phyloP scores from a whole-genome alignment of 2,888 invertebrate genomes.

The Phragmatobia fuliginosa region DNA sequence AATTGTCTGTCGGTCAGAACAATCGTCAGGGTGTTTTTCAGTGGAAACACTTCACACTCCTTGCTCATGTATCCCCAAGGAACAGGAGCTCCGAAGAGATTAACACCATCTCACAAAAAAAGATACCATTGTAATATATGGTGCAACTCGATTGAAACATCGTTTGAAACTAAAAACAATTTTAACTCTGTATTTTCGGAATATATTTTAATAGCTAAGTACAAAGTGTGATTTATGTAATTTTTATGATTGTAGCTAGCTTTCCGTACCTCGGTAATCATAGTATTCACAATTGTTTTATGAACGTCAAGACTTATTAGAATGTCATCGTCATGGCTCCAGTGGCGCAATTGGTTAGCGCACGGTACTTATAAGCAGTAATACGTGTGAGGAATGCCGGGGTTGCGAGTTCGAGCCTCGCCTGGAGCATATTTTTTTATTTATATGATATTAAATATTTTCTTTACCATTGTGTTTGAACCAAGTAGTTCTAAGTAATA shows the following conservation, averaged over 20 bases:
- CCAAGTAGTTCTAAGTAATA: background rate
- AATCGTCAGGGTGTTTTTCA: too few species aligned
- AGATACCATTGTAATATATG: background rate
- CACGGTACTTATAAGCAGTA: constrained; percentile 99
- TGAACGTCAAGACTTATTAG: constrained; percentile 21
- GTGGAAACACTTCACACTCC: too few species aligned
- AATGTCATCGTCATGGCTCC: constrained; percentile 87
- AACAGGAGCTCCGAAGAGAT: too few species aligned
- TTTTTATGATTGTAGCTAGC: too few species aligned
- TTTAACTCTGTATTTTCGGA: background rate
- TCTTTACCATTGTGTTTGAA: background rate
- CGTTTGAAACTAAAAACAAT: background rate
- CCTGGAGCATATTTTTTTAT: constrained; percentile 49
- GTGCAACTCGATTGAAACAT: background rate
- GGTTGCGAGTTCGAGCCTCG: constrained; percentile 56
- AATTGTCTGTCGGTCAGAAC: too few species aligned
- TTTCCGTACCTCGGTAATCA: background rate
- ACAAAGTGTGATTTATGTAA: background rate
- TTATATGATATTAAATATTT: background rate
- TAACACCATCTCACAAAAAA: too few species aligned
- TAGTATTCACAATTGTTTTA: background rate
- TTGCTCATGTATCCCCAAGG: too few species aligned
- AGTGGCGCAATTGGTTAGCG: constrained; percentile 99
- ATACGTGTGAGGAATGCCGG: constrained; percentile 62
- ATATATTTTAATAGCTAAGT: background rate